Evolutionary conservation across 2,113 vertebrate genomes (phyloP).

Genomic region (Lycaon pictus): DNA sequence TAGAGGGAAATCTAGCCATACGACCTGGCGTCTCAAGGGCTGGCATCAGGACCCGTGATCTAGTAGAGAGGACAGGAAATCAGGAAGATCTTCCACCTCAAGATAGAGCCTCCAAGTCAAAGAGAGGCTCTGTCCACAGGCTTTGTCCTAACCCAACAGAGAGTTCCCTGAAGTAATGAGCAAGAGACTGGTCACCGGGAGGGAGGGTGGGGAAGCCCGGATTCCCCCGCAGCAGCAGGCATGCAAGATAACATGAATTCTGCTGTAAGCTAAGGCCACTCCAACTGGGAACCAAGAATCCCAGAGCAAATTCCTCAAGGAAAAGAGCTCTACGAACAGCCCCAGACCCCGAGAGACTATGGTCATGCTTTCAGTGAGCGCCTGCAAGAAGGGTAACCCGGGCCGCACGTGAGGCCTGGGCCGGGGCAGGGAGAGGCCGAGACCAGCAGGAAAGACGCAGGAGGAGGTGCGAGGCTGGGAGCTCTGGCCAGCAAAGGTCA

Average conservation of each 20-base stretch:
- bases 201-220: rapidly evolving
- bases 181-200: background rate
- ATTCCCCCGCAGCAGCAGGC: too few species aligned
- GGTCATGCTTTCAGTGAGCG: background rate
- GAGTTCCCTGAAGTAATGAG: background rate
- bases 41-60: background rate
- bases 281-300: background rate
- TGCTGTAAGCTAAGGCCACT: background rate
- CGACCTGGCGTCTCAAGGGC: background rate
- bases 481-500: background rate
- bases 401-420: background rate
- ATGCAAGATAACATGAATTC: background rate
- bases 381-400: background rate
- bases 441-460: background rate
- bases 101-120: slow-evolving; percentile 6
- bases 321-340: background rate
- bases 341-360: background rate
- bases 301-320: background rate
- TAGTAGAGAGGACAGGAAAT: background rate
- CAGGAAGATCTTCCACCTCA: background rate
- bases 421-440: background rate
- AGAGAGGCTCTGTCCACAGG: background rate
- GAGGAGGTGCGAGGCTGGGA: background rate
- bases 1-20: background rate
- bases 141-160: background rate